A percentile compares a stretch with the other conserved stretches of the same genome.
These are phyloP conservation scores for Prinia subflava DNA, from an alignment of 2,113 vertebrate genomes.

Conservation along the genomic window DNA sequence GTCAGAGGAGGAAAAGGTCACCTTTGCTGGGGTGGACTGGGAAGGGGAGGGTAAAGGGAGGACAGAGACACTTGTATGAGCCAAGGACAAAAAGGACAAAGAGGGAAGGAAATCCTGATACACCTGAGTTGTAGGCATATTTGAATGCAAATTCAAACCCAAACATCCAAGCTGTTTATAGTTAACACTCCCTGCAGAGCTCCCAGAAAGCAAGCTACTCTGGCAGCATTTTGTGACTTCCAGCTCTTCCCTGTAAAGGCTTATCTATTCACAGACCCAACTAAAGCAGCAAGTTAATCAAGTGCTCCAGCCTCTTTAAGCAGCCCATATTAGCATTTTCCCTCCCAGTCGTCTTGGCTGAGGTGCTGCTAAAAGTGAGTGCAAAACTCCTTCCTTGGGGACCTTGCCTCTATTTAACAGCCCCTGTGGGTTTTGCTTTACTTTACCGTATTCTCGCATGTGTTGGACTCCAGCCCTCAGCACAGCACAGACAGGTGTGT, in stretches of 20 bases:
- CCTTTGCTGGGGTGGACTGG: neutral
- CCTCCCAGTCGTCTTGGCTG: slow-evolving; percentile 19
- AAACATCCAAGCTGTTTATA: neutral
- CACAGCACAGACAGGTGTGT: neutral
- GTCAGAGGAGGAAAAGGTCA: neutral
- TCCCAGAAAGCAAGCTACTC: neutral
- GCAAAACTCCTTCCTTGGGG: slow-evolving; percentile 7
- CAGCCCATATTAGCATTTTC: slow-evolving; percentile 1
- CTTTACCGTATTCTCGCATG: neutral
- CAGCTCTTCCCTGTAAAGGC: neutral
- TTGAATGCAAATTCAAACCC: neutral
- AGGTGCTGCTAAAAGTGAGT: neutral
- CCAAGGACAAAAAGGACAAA: neutral
- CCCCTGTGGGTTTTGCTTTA: slow-evolving; percentile 22
- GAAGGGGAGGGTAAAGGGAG: neutral
- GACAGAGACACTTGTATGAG: neutral
- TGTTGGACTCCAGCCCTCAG: neutral
- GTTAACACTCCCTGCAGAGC: neutral
- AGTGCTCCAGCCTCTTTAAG: neutral
- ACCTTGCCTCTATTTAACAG: neutral
- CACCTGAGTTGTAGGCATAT: neutral
- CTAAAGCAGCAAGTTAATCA: slow-evolving; percentile 5
- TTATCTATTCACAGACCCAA: neutral
- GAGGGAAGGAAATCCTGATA: neutral
- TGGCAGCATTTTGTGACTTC: neutral